phyloP scores from a whole-genome alignment of 2,888 invertebrate species.

The Campopleginae sp. region DNA sequence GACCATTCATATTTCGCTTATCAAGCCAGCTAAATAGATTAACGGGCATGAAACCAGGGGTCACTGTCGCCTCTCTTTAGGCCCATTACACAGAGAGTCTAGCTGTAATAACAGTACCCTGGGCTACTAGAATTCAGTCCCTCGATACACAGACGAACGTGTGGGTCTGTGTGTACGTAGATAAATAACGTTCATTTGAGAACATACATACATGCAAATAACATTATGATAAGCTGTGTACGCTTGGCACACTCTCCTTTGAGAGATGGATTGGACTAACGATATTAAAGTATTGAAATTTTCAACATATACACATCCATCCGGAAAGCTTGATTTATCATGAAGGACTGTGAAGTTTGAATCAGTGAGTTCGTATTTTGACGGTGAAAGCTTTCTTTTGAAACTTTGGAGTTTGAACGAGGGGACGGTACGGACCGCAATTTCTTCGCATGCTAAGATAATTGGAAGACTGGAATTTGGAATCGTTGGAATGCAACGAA shows the following conservation, averaged over 20 bases:
- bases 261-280: conserved; percentile 34
- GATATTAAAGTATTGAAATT: conserved; percentile 39
- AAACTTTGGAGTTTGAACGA: neutral
- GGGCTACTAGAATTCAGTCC: conserved; percentile 29
- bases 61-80: conserved; percentile 73
- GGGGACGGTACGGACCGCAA: neutral
- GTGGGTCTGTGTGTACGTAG: neutral
- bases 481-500: too few species aligned
- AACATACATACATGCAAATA: conserved; percentile 9
- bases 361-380: neutral
- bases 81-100: conserved; percentile 60
- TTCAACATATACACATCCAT: neutral
- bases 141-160: neutral
- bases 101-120: conserved; percentile 56
- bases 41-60: conserved; percentile 73
- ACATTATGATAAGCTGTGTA: conserved; percentile 28
- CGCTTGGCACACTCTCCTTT: neutral
- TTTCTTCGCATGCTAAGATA: neutral
- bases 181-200: conserved; percentile 31
- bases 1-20: conserved; percentile 70
- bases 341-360: neutral
- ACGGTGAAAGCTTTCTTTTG: neutral
- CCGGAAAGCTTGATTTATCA: neutral
- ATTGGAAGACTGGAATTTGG: too few species aligned
- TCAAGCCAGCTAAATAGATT: conserved; percentile 76